A percentile compares a stretch with the other conserved stretches of the same genome.
These are phyloP conservation scores for Cynopterus brachyotis DNA, from an alignment of 2,113 vertebrate genomes.

Conservation along the genomic window DNA sequence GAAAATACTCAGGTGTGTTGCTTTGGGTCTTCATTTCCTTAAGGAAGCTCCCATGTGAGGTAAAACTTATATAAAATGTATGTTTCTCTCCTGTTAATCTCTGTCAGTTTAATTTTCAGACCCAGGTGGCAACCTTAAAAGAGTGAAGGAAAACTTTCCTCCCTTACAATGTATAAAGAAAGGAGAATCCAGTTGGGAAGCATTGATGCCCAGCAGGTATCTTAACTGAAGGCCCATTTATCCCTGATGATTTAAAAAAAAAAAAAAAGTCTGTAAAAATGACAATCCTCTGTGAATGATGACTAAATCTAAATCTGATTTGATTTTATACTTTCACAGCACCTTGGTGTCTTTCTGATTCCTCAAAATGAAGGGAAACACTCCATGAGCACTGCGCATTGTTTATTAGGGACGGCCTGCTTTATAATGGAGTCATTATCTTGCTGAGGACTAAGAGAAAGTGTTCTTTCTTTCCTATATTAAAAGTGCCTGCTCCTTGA, in stretches of 20 bases:
- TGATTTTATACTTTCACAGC: not conserved
- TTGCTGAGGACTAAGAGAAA: conserved; percentile 57
- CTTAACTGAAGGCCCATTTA: not conserved
- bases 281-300: not conserved
- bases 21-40: not conserved
- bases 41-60: not conserved
- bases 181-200: not conserved
- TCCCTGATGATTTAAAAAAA: not conserved
- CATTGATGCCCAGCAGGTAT: not conserved
- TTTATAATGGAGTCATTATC: conserved; percentile 70
- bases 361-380: not conserved
- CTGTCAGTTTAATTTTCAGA: not conserved
- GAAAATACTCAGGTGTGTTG: not conserved
- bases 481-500: conserved; percentile 75
- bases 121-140: not conserved
- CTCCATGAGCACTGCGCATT: not conserved
- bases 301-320: not conserved
- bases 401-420: not conserved
- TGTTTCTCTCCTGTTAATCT: not conserved
- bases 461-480: conserved; percentile 47
- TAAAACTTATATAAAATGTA: not conserved
- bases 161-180: not conserved
- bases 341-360: conserved; percentile 12
- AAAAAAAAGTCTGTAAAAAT: conserved; percentile 9
- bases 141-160: not conserved